Conservation (phyloP, 1,140 invertebrate genomes). For the Ectropis grisescens region DNA sequence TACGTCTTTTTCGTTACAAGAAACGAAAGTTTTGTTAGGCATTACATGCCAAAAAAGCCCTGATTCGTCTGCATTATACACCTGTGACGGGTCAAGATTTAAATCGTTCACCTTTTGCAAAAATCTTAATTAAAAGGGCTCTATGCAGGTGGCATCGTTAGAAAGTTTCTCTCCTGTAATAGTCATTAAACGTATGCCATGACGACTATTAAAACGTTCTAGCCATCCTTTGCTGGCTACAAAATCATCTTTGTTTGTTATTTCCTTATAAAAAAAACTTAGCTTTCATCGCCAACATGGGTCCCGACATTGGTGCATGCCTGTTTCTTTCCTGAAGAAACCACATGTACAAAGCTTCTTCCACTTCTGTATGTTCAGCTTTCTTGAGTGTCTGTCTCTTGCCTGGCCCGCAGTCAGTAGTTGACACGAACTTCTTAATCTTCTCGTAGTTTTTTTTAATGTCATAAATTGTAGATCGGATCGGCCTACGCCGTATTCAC, state of each 20-base stretch:
- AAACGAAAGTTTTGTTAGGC: conserved; percentile 31
- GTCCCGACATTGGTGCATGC: conserved; percentile 30
- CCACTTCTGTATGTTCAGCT: conserved; percentile 31
- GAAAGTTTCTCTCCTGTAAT: conserved; percentile 37
- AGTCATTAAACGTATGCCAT: conserved; percentile 33
- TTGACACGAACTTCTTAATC: conserved; percentile 25
- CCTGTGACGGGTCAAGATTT: conserved; percentile 27
- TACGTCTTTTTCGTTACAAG: conserved; percentile 24
- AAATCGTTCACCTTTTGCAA: conserved; percentile 25
- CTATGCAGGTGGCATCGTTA: conserved; percentile 24
- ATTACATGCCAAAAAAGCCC: conserved; percentile 29
- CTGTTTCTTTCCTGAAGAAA: conserved; percentile 35
- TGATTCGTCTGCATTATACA: conserved; percentile 33
- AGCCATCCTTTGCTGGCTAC: conserved; percentile 37
- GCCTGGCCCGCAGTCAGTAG: conserved; percentile 25
- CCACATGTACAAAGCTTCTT: conserved; percentile 25
- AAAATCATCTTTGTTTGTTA: conserved; percentile 40
- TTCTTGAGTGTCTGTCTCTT: conserved; percentile 34
- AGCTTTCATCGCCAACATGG: conserved; percentile 35
- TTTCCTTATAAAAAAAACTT: conserved; percentile 34
- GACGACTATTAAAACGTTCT: conserved; percentile 34
- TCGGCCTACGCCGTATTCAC: conserved; percentile 26
- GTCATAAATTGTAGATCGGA: conserved; percentile 29
- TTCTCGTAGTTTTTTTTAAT: conserved; percentile 25
- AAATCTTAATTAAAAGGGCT: conserved; percentile 22